Conservation (phyloP, 2,797 vertebrate genomes). For the Adelosebastes latens region DNA sequence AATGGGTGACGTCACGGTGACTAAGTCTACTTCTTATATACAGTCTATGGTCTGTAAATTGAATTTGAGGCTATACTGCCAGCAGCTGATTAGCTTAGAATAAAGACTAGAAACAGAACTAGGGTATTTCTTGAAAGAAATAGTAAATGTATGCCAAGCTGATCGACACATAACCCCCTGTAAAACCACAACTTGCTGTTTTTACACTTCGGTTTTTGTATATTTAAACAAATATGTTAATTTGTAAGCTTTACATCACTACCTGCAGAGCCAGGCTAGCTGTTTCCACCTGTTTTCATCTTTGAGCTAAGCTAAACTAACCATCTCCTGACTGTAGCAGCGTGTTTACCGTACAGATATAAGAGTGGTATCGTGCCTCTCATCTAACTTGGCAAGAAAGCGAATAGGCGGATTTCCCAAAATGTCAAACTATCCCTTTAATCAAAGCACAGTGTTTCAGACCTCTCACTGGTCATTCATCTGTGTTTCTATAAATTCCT, state of each 20-base stretch:
- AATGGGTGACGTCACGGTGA: no score
- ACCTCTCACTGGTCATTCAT: neutral
- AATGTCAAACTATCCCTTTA: constrained; percentile 22
- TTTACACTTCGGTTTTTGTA: neutral
- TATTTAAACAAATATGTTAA: no score
- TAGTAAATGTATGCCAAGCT: neutral
- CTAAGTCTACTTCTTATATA: fast-evolving
- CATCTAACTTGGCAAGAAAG: neutral
- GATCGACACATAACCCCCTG: neutral
- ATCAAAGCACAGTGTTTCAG: constrained; percentile 26
- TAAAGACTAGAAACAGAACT: neutral
- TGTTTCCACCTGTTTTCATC: neutral
- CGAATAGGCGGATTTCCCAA: neutral
- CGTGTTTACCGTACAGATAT: neutral
- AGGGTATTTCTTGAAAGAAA: neutral
- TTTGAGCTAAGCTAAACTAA: neutral
- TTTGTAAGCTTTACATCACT: neutral
- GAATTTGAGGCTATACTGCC: neutral
- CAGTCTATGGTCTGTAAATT: neutral
- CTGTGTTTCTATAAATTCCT: neutral
- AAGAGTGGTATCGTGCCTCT: neutral
- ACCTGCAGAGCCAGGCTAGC: neutral
- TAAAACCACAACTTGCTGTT: no score
- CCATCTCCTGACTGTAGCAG: neutral
- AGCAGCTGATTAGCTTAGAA: neutral